Evolutionary conservation across 2,888 invertebrate genomes (phyloP).

Genomic region (Agriopis leucophaearia): DNA sequence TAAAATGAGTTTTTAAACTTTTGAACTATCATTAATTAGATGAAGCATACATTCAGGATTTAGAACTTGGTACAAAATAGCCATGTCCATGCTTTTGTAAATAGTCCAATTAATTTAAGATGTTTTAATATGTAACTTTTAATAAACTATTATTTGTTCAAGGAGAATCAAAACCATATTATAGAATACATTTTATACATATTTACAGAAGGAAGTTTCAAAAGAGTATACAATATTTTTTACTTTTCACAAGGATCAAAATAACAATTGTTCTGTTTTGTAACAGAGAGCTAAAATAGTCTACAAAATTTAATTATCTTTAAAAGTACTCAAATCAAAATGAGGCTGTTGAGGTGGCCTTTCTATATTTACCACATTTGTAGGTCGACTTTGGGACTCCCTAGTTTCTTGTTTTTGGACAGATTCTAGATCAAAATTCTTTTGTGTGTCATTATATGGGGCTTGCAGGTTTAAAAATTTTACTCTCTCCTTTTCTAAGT

Average conservation of each 20-base stretch:
- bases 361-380: constrained; percentile 49
- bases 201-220: neutral
- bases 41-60: no score
- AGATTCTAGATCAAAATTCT: constrained; percentile 36
- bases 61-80: no score
- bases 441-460: constrained; percentile 57
- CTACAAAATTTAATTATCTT: constrained; percentile 58
- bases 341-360: constrained; percentile 58
- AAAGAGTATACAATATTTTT: neutral
- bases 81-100: no score
- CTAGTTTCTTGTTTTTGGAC: constrained; percentile 44
- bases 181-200: neutral
- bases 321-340: constrained; percentile 73
- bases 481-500: constrained; percentile 85
- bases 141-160: neutral
- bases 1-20: no score
- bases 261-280: neutral
- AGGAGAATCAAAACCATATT: neutral
- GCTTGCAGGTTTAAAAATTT: constrained; percentile 72
- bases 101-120: no score
- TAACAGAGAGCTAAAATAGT: neutral
- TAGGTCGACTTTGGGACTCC: constrained; percentile 49
- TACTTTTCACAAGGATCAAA: neutral
- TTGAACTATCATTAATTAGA: no score
- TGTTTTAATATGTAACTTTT: neutral